These are phyloP conservation scores for Pristionchus mayeri DNA, from an alignment of 2,888 invertebrate genomes.

Conservation along the genomic window DNA sequence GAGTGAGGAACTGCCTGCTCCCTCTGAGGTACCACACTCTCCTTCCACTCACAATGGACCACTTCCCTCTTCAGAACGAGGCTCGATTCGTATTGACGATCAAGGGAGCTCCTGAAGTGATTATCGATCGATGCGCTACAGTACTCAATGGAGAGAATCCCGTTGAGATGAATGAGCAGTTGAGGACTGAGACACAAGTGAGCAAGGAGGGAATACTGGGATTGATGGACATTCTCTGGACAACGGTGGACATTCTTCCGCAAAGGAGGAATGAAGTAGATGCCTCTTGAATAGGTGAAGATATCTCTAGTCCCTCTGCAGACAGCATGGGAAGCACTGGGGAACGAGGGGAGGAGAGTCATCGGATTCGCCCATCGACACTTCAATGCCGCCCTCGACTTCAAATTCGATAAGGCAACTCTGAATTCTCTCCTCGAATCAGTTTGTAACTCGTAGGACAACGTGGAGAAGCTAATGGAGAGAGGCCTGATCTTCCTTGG, in stretches of 20 bases:
- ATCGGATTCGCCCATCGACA: conserved; percentile 73
- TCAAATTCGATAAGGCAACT: background rate
- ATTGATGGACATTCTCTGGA: too few relatives aligned
- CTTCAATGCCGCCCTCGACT: conserved; percentile 61
- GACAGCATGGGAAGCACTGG: conserved; percentile 72
- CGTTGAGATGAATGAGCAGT: conserved; percentile 66
- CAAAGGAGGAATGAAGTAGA: background rate
- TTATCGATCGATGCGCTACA: conserved; percentile 66
- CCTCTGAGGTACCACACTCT: conserved; percentile 10
- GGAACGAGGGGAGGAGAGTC: conserved; percentile 72
- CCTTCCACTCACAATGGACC: background rate
- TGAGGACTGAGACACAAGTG: conserved; percentile 67
- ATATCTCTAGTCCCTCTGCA: conserved; percentile 46
- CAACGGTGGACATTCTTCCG: too few relatives aligned
- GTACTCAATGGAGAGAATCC: conserved; percentile 64
- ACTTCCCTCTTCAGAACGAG: conserved; percentile 53
- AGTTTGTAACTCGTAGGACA: background rate
- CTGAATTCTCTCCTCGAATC: background rate
- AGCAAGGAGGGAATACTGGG: too few relatives aligned
- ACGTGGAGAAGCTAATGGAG: background rate
- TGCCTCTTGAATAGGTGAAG: background rate
- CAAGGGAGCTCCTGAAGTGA: conserved; percentile 74
- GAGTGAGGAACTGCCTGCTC: conserved; percentile 38
- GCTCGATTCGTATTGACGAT: conserved; percentile 70
- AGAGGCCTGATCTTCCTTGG: conserved; percentile 72